These are phyloP conservation scores for Imbricaverruca yamaguchii DNA, from an alignment of 2,888 invertebrate genomes.

Conservation along the genomic window DNA sequence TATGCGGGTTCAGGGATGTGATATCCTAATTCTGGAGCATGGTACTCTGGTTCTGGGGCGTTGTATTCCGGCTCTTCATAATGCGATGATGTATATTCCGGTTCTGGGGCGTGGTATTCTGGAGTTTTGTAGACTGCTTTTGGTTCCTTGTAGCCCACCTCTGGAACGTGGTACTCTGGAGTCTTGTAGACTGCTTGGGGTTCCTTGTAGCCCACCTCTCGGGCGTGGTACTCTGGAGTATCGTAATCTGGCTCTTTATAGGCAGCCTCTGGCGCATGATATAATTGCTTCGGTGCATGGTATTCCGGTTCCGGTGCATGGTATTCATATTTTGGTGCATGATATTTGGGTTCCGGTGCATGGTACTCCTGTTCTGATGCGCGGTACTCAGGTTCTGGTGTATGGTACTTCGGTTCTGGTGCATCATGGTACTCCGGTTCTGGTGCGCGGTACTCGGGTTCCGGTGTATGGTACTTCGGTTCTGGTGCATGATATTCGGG, in stretches of 20 bases:
- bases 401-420: neutral
- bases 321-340: constrained; percentile 4
- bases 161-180: constrained; percentile 1
- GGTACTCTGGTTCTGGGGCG: constrained; percentile 6
- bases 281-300: neutral
- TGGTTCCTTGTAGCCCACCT: constrained; percentile 17
- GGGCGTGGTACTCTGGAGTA: constrained; percentile 13
- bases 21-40: neutral
- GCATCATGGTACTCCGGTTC: neutral
- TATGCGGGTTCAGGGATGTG: neutral
- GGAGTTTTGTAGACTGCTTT: neutral
- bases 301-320: constrained; percentile 16
- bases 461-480: neutral
- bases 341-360: constrained; percentile 10
- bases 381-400: constrained; percentile 13
- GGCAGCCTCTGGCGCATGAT: constrained; percentile 3
- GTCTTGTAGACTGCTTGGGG: neutral
- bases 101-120: neutral
- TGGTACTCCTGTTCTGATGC: constrained; percentile 6
- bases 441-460: neutral
- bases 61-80: neutral
- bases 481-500: neutral
- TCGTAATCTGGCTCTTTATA: constrained; percentile 18
- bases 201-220: constrained; percentile 9
- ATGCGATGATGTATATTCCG: constrained; percentile 2